phyloP scores from a whole-genome alignment of 1,140 invertebrate species.

The Pomacea maculata region DNA sequence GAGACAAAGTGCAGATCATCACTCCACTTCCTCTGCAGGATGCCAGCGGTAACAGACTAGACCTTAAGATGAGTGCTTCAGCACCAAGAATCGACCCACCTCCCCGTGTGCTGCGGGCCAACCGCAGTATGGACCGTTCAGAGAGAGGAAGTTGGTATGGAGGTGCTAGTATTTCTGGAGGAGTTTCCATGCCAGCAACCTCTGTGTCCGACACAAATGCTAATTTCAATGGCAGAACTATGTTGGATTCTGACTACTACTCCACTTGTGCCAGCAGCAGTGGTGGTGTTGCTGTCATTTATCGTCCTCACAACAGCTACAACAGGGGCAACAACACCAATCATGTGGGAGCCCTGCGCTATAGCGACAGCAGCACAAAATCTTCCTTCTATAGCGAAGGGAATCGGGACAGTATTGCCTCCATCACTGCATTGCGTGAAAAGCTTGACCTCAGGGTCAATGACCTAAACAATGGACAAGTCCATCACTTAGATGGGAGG shows the following conservation, averaged over 20 bases:
- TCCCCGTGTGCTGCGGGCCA: constrained; percentile 32
- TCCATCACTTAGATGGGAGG: constrained; percentile 7
- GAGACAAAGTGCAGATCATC: constrained; percentile 42
- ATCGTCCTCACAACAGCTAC: constrained; percentile 15
- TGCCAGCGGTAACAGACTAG: constrained; percentile 47
- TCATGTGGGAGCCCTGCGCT: constrained; percentile 8
- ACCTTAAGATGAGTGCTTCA: constrained; percentile 40
- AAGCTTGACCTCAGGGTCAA: constrained; percentile 31
- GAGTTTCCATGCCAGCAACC: background rate
- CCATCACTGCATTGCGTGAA: constrained; percentile 9
- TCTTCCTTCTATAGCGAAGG: constrained; percentile 27
- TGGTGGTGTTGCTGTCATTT: background rate
- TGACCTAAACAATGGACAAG: constrained; percentile 24
- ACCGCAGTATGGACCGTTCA: constrained; percentile 10
- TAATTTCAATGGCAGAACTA: background rate
- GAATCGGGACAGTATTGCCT: constrained; percentile 25
- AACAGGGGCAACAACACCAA: constrained; percentile 8
- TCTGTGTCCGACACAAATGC: background rate
- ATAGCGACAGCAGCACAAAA: constrained; percentile 28
- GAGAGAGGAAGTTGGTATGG: constrained; percentile 28
- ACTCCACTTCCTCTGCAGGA: constrained; percentile 46
- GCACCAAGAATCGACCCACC: constrained; percentile 55
- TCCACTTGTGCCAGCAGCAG: constrained; percentile 24
- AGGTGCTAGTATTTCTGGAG: background rate
- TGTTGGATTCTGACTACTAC: constrained; percentile 36